Evolutionary conservation across 2,888 invertebrate genomes (phyloP), one percentile per base, ranked within the genome.

Genomic region (Erebia ligea): DNA sequence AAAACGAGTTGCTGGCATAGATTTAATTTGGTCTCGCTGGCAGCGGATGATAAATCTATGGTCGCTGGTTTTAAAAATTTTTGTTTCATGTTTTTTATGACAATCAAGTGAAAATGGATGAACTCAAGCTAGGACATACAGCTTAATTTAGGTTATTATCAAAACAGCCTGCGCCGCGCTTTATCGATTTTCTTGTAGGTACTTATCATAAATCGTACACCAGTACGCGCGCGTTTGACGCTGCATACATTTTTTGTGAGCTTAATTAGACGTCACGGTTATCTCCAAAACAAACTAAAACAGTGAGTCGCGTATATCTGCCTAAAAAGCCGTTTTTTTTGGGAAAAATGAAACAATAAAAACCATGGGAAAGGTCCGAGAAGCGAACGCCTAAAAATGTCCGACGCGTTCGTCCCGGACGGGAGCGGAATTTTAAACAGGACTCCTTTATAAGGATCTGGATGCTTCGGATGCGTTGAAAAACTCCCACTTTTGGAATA

Each of bases 371-470:
- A 89, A 83, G 82, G 81, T 82, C 78, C 83, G 78, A 75, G 80
- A 81, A 80, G 79, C 79, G 86, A 82, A 90, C 91, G 88, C 88
- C 87, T 84, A 89, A 91, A 88, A 86, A 92, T 92, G 90, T 89
- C 82, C 74, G 87, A 87, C 85, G 87, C 87, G 85, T 84, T 84
- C 80, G 76, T 76, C 69, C 75, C 69, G 82, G 84, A 90, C 92
- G 89, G 82, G 87, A 85, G 82, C 73, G 89, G 92, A 92, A 92
- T 92, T 88, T 91, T 85, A 92, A 92, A 84, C 81, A 91, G 87
- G 81, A 82, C 83, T 86, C 88, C 86, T 86, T 77, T 84, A 84
- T 61, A 87, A 82, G 90, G 88, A 80, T 78, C 54, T 57, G 67
- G 70, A 74, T 68, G 68, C 67, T 59, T 65, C 13, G 52, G 52